These are phyloP conservation scores for Eumerus sabulonum DNA, from an alignment of 2,888 invertebrate genomes.

Conservation along the genomic window DNA sequence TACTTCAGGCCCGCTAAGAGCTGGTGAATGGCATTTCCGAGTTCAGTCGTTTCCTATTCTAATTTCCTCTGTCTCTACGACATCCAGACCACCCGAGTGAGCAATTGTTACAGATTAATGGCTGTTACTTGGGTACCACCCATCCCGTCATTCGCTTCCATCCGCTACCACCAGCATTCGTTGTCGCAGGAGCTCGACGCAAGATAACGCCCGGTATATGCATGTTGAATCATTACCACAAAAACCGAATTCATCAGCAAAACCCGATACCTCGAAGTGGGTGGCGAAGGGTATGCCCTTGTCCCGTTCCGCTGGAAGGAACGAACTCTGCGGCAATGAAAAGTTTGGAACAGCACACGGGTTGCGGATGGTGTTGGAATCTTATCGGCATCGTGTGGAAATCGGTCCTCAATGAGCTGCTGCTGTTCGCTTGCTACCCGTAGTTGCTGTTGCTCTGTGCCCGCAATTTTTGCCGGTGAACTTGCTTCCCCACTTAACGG, in stretches of 20 bases:
- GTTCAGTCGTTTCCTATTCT: constrained; percentile 41
- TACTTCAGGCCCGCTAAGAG: constrained; percentile 8
- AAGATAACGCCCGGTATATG: constrained; percentile 60
- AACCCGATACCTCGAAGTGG: constrained; percentile 56
- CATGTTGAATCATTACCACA: constrained; percentile 68
- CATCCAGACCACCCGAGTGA: constrained; percentile 28
- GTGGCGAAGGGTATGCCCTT: constrained; percentile 35
- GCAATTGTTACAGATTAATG: constrained; percentile 65
- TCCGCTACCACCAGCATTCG: constrained; percentile 17
- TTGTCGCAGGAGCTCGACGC: constrained; percentile 2
- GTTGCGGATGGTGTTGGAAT: constrained; percentile 5
- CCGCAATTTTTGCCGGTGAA: too few relatives aligned
- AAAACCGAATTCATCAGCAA: constrained; percentile 68
- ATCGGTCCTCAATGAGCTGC: constrained; percentile 54
- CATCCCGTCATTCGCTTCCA: constrained; percentile 16
- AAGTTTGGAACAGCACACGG: constrained; percentile 40
- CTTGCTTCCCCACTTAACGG: too few relatives aligned
- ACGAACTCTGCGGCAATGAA: constrained; percentile 51
- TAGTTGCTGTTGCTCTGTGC: neutral
- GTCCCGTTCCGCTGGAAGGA: constrained; percentile 47
- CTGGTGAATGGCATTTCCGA: constrained; percentile 52
- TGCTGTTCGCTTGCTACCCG: constrained; percentile 3
- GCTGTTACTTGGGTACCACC: constrained; percentile 51
- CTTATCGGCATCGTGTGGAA: constrained; percentile 59
- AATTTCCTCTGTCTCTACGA: constrained; percentile 4